Base-by-base conservation (phyloP, 2,113 vertebrate genomes). In the Probosciger aterrimus region DNA sequence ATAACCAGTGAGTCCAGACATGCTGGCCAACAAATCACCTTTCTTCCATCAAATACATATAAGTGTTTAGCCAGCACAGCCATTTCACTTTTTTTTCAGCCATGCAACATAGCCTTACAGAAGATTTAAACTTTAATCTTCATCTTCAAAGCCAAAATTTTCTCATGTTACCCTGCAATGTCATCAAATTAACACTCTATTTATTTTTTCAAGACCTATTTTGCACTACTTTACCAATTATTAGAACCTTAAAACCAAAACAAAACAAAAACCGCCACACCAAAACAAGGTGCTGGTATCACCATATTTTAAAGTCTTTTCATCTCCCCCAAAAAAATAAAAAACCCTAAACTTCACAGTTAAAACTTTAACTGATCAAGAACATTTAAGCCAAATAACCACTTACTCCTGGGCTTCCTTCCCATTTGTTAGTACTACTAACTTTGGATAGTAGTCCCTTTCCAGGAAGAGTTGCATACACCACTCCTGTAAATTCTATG, bases 311-410 rank as follows among this genome's bases (percentile, higher is more conserved):
- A 17, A 79, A 93, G 41, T 7, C 5, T 74, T 39, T 15, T 8
- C 5, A 18, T 41, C 8, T 9, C 3, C 1, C 8, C 2, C 1
- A 16, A 47, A 77, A 50, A 62, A 25, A 41, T 4, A 5, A 28
- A 39, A 65, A 63, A 37, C 23, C 4, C 9, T 41, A 53, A 90
- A 31, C 73, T 33, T 46, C 64, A 60, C 18, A 79, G 17, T 24
- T 60, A 75, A 64, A 91, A 82, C 13, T 25, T 88, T 7, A 57
- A 86, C 46, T n/a, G 1, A 69, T 6, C 6, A 76, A 77, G 76
- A 70, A 0, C n/a, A 37, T 41, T 62, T 37, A 76, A 43, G 63
- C 31, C 59, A 63, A 77, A 39, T 12, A 68, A 71, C 7, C 15
- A 18, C 49, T 83, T 23, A 19, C 10, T 31, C 43, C 13, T 31